phyloP scores from a whole-genome alignment of 1,140 invertebrate genomes.

The Zaprionus africanus region DNA sequence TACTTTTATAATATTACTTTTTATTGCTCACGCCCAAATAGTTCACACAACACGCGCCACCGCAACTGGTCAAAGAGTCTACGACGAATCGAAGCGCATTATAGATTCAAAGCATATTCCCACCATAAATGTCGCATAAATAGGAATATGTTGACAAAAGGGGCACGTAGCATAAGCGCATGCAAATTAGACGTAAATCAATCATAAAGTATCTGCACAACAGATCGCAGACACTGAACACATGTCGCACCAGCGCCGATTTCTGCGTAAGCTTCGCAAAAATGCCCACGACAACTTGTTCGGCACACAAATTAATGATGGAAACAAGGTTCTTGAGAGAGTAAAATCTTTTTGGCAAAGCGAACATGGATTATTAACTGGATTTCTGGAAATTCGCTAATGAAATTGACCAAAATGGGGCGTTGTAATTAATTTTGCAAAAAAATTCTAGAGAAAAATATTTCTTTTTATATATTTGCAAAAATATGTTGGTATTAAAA shows the following conservation, averaged over 20 bases:
- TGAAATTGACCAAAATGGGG: not conserved
- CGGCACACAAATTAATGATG: not conserved
- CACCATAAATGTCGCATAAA: slow-evolving; percentile 74
- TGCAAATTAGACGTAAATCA: slow-evolving; percentile 66
- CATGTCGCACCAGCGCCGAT: slow-evolving; percentile 25
- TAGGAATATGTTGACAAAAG: slow-evolving; percentile 57
- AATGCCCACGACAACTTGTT: slow-evolving; percentile 1
- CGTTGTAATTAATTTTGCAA: not conserved
- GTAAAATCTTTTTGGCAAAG: not conserved
- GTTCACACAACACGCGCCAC: slow-evolving; percentile 30
- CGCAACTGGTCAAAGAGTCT: slow-evolving; percentile 31
- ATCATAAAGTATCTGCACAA: slow-evolving; percentile 44
- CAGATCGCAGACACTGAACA: slow-evolving; percentile 35
- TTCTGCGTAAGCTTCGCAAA: not conserved
- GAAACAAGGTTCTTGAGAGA: not conserved
- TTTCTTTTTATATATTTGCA: not conserved
- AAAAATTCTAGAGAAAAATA: not conserved
- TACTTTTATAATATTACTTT: slow-evolving; percentile 30
- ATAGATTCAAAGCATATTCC: slow-evolving; percentile 73
- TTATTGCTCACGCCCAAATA: slow-evolving; percentile 46
- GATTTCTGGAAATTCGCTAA: slow-evolving; percentile 2
- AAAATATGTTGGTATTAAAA: not conserved
- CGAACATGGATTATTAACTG: not conserved
- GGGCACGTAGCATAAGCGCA: slow-evolving; percentile 60
- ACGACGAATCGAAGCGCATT: slow-evolving; percentile 30